These are phyloP conservation scores for Pygmarrhopalites habei DNA, from an alignment of 1,140 invertebrate species.

Conservation along the genomic window DNA sequence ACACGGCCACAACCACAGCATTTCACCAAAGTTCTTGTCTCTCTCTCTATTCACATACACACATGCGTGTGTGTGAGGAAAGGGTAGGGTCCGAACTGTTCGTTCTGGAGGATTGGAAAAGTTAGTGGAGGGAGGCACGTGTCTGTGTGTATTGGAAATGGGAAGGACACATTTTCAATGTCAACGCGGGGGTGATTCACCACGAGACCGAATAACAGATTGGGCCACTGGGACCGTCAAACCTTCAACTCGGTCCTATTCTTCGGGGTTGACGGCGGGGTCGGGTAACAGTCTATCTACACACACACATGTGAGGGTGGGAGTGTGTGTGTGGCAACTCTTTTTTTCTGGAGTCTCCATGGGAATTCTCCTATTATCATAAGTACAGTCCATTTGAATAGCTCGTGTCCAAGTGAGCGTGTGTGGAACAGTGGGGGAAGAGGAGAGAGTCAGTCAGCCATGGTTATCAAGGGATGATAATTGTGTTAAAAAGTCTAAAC, in stretches of 20 bases:
- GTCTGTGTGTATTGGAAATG: not conserved
- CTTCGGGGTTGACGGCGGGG: not conserved
- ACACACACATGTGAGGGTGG: no score
- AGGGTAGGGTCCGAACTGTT: not conserved
- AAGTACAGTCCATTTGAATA: no score
- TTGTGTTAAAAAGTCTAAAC: no score
- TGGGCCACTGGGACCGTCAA: conserved; percentile 1
- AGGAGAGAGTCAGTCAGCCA: no score
- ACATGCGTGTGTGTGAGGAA: not conserved
- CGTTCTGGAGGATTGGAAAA: not conserved
- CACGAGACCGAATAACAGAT: not conserved
- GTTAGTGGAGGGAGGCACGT: not conserved
- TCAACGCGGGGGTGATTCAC: no score
- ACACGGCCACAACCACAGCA: not conserved
- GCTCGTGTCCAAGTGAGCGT: no score
- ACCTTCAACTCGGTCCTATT: not conserved
- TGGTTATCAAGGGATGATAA: no score
- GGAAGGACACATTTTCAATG: conserved; percentile 1
- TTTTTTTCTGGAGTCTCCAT: no score
- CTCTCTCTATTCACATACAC: not conserved
- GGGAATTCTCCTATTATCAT: no score
- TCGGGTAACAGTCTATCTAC: no score
- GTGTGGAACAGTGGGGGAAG: no score
- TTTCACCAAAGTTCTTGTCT: not conserved
- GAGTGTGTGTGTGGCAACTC: no score